Conservation (phyloP, 2,113 vertebrate genomes). For the Centrocercus urophasianus region DNA sequence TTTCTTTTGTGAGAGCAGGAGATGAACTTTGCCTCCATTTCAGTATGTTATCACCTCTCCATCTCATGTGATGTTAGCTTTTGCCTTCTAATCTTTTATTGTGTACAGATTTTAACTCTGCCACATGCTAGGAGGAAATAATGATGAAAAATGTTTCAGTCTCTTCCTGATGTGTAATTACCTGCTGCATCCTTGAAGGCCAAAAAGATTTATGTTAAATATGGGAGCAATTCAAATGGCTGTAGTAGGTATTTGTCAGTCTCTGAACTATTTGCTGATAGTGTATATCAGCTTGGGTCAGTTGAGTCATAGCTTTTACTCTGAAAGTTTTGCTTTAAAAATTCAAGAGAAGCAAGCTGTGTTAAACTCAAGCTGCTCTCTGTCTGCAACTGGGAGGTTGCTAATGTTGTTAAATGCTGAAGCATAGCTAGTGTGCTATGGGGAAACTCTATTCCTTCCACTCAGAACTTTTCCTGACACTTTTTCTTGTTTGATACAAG, state of each 20-base stretch:
- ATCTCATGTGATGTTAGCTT: background rate
- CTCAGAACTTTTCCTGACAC: background rate
- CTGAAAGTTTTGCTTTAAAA: background rate
- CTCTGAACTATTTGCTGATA: background rate
- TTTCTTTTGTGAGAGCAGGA: background rate
- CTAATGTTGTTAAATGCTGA: background rate
- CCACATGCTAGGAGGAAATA: background rate
- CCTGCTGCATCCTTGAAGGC: background rate
- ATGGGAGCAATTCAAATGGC: background rate
- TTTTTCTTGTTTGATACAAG: background rate
- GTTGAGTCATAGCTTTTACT: background rate
- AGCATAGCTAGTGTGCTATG: background rate
- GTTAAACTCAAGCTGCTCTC: background rate
- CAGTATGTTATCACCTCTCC: background rate
- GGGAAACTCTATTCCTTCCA: background rate
- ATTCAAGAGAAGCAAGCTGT: background rate
- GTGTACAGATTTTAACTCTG: background rate
- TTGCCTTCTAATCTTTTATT: conserved; percentile 8
- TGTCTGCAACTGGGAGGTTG: background rate
- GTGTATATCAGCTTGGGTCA: background rate
- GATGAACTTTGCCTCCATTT: background rate
- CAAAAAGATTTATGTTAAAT: background rate
- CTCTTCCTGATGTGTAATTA: conserved; percentile 1
- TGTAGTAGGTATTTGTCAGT: background rate
- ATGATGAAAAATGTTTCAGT: background rate